Evolutionary conservation across 2,888 invertebrate genomes (phyloP), one percentile per base, ranked within the genome.

Genomic region (Neria commutata): DNA sequence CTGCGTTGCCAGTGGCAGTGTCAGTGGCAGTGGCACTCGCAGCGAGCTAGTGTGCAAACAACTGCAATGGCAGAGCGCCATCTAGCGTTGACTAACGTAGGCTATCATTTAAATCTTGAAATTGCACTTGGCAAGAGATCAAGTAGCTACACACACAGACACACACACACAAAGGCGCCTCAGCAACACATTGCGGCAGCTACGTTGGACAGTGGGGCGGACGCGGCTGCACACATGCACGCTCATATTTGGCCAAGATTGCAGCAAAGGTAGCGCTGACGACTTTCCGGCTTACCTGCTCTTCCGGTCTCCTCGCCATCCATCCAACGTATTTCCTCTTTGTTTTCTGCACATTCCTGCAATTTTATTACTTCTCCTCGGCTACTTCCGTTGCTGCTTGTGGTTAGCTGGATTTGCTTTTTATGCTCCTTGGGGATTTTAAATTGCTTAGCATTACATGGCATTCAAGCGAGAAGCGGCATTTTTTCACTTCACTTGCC

Each of bases 371-470:
- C 21, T 49, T 37, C 51, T 37, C n/a, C 40, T 56, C 26, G 14
- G 37, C 16, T 23, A 17, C 11, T 1, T 14, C 33, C 11, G n/a
- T 8, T 14, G 37, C 8, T n/a, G n/a, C n/a, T n/a, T n/a, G n/a
- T n/a, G n/a, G n/a, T n/a, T n/a, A 37, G n/a, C 5, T 21, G 42
- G 42, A 42, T 42, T 17, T 42, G 42, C 17, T 21, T 42, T n/a
- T 42, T 17, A 42, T 42, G 42, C 14, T 24, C 25, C 61, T 56
- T 56, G 49, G 61, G 58, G 65, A 64, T 65, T 65, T 58, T 60
- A 70, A 73, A 75, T 74, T 73, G 69, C 71, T 70, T 68, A 64
- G 66, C 69, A 72, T 74, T 75, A 71, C 65, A 67, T 57, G 64
- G 59, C 65, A 63, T 58, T 68, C 59, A 63, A 64, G 65, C 58